Conservation (phyloP, 2,113 vertebrate species). For the Oncorhynchus mykiss region DNA sequence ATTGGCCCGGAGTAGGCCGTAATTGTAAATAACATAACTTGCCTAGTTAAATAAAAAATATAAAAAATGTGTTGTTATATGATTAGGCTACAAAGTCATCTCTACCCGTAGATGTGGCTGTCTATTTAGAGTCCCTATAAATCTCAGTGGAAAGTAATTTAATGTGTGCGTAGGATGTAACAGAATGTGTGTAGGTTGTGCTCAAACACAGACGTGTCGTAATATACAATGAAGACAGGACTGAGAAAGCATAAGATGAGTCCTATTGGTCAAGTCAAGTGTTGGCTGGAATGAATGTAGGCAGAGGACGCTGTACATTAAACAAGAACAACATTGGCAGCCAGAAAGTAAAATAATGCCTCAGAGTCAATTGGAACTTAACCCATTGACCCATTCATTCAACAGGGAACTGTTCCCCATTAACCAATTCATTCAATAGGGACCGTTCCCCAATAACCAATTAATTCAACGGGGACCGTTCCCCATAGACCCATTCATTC, state of each 20-base stretch:
- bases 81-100: neutral
- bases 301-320: neutral
- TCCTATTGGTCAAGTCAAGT: conserved; percentile 8
- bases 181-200: neutral
- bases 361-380: neutral
- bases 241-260: conserved; percentile 24
- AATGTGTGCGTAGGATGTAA: conserved; percentile 10
- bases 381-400: conserved; percentile 24
- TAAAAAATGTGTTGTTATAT: neutral
- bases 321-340: neutral
- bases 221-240: neutral
- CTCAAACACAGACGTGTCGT: neutral
- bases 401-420: neutral
- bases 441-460: no score
- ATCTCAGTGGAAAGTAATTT: neutral
- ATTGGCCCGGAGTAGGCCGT: no score
- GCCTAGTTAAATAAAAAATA: no score
- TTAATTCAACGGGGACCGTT: no score
- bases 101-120: neutral
- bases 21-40: no score
- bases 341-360: neutral
- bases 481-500: no score
- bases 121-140: neutral
- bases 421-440: no score
- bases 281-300: conserved; percentile 25